These are phyloP conservation scores for Brachymystax lenok DNA, from an alignment of 2,797 vertebrate genomes.

Conservation along the genomic window DNA sequence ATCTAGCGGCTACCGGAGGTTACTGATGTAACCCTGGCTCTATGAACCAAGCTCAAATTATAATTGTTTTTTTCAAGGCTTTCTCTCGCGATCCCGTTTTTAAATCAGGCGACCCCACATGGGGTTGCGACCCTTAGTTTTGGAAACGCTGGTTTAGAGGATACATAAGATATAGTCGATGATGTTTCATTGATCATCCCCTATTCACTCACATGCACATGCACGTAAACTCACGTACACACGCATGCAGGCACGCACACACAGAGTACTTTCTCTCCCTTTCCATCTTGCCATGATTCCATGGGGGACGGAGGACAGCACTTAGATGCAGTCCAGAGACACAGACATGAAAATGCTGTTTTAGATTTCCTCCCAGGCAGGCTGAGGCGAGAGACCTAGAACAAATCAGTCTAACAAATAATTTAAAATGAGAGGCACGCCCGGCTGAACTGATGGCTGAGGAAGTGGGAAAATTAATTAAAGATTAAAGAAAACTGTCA, in stretches of 20 bases:
- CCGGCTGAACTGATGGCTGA: slow-evolving; percentile 87
- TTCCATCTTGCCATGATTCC: slow-evolving; percentile 41
- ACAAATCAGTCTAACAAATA: slow-evolving; percentile 88
- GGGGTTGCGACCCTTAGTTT: too few relatives aligned
- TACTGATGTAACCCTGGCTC: too few relatives aligned
- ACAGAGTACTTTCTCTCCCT: slow-evolving; percentile 27
- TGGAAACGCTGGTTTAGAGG: too few relatives aligned
- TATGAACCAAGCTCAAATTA: too few relatives aligned
- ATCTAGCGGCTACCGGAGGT: too few relatives aligned
- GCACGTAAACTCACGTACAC: neutral
- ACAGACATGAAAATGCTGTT: slow-evolving; percentile 73
- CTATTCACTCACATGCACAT: slow-evolving; percentile 10
- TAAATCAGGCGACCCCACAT: too few relatives aligned
- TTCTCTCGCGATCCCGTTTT: too few relatives aligned
- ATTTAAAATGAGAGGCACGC: slow-evolving; percentile 84
- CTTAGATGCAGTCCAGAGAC: slow-evolving; percentile 67
- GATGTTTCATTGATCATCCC: neutral
- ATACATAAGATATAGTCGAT: neutral
- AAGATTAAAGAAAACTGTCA: slow-evolving; percentile 90
- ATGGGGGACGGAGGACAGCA: slow-evolving; percentile 62
- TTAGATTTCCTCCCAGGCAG: slow-evolving; percentile 65
- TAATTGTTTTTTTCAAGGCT: too few relatives aligned
- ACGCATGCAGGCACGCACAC: slow-evolving; percentile 10
- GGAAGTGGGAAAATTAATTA: slow-evolving; percentile 90
- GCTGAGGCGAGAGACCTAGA: slow-evolving; percentile 67